Conservation (phyloP, 1,140 invertebrate species). For the Ceratoteleas bidentatus region DNA sequence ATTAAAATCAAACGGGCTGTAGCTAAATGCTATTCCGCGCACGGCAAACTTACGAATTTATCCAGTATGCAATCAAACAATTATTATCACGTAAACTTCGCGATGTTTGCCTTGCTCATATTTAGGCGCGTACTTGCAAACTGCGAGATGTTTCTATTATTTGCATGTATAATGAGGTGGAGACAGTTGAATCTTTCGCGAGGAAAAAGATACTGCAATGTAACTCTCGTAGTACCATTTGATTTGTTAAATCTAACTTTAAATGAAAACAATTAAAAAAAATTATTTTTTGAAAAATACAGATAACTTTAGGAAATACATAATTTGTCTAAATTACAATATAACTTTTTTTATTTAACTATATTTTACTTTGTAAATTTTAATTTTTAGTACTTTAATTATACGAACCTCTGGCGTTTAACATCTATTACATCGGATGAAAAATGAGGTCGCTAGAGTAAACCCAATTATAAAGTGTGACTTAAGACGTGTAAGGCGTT, state of each 20-base stretch:
- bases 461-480: slow-evolving; percentile 17
- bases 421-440: not conserved
- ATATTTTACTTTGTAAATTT: no score
- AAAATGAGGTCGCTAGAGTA: not conserved
- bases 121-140: slow-evolving; percentile 18
- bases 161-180: slow-evolving; percentile 39
- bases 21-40: slow-evolving; percentile 28
- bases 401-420: no score
- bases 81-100: slow-evolving; percentile 55
- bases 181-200: no score
- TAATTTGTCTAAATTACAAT: no score
- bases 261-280: no score
- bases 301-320: no score
- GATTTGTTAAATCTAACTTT: no score
- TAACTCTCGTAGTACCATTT: no score
- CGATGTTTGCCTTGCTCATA: slow-evolving; percentile 48
- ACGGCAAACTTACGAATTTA: slow-evolving; percentile 58
- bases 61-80: slow-evolving; percentile 56
- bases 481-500: slow-evolving; percentile 14
- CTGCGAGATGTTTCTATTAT: slow-evolving; percentile 50
- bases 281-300: no score
- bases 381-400: no score
- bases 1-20: slow-evolving; percentile 45
- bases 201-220: no score
- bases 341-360: no score